These are phyloP conservation scores for Rhopalosiphum padi DNA, from an alignment of 1,140 invertebrate species.

Conservation along the genomic window DNA sequence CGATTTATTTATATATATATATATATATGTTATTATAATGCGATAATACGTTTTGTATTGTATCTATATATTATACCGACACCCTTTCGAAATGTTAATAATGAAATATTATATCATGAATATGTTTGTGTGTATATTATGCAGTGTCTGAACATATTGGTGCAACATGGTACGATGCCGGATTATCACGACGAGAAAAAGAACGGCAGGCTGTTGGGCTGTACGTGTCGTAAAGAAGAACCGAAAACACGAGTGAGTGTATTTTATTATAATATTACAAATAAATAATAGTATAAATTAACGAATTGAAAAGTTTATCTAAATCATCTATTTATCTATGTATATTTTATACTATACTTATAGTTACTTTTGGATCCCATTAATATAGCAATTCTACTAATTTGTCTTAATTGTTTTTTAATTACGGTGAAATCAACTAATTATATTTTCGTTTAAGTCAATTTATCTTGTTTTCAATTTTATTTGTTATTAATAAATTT, in stretches of 20 bases:
- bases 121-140: background rate
- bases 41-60: background rate
- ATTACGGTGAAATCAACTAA: too few species aligned
- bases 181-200: slow-evolving; percentile 67
- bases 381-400: too few species aligned
- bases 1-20: background rate
- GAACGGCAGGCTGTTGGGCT: slow-evolving; percentile 61
- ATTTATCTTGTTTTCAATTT: too few species aligned
- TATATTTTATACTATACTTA: too few species aligned
- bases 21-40: slow-evolving; percentile 11
- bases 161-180: slow-evolving; percentile 75
- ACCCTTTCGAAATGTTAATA: slow-evolving; percentile 5
- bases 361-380: too few species aligned
- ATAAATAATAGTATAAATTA: background rate
- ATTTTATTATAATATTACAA: background rate
- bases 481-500: too few species aligned
- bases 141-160: slow-evolving; percentile 77
- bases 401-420: too few species aligned
- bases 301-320: too few species aligned
- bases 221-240: slow-evolving; percentile 63
- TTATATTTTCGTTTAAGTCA: too few species aligned
- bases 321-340: too few species aligned
- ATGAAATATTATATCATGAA: background rate
- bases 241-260: slow-evolving; percentile 58
- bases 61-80: background rate